Evolutionary conservation across 2,113 vertebrate genomes (phyloP), one percentile per base, ranked within the genome.

Genomic region (Callocephalon fimbriatum): DNA sequence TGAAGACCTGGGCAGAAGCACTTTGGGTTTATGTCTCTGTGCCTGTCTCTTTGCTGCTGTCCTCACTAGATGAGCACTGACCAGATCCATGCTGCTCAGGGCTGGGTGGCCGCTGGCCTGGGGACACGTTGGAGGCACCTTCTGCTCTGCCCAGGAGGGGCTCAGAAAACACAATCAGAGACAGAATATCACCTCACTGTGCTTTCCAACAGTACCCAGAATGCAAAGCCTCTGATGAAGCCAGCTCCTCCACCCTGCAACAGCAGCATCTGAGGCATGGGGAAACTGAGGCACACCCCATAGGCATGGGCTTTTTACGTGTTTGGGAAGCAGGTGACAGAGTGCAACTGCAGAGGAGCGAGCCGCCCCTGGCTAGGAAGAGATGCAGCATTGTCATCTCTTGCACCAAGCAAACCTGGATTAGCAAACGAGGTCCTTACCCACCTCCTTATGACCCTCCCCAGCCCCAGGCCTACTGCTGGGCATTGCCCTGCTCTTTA

Each of bases 281-380:
- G 95, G 94, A 96, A 95, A 92, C 88, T n/a, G 91, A 95, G 90
- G 95, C 95, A 96, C 88, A 1, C 70, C 81, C 74, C 1, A 1
- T 0, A 0, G 3, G 18, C 47, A 2, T 0, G 0, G 14, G 42
- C 38, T 63, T 37, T 47, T 47, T 11, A 15, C 4, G 1, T 8
- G 54, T 61, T 15, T 5, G 53, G 62, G 62, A 88, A 83, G 67
- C 2, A 12, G 53, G 29, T 70, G 84, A 59, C 54, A 56, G 47
- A 19, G 5, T 0, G 4, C 2, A 38, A 32, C 23, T 2, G 5
- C 0, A 1, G 15, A 86, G 20, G 56, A 73, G 23, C 0, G 10
- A 84, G 72, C 80, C 2, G 8, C 48, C 16, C 40, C 72, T 0
- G 10, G 45, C 45, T 11, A 2, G 50, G 53, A 84, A n/a, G 40